phyloP scores from a whole-genome alignment of 2,888 invertebrate genomes.

The Tuta absoluta region DNA sequence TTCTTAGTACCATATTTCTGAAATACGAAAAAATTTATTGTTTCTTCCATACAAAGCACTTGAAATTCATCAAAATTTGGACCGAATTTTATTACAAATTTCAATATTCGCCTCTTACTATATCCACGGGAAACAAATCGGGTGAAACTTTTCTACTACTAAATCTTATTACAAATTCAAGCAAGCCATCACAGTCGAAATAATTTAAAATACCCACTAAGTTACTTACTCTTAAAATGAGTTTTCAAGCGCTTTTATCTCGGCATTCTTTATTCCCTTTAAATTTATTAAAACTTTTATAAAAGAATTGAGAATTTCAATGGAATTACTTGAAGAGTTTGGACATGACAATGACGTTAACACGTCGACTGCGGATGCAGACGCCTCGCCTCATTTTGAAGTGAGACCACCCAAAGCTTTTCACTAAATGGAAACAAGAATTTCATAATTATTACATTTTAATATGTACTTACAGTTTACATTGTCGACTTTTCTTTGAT shows the following conservation, averaged over 20 bases:
- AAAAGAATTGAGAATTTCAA: constrained; percentile 1
- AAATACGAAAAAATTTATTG: too few species aligned
- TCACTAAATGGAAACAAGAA: constrained; percentile 8
- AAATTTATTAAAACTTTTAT: not conserved
- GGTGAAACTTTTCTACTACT: too few species aligned
- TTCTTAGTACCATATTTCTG: too few species aligned
- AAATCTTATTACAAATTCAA: too few species aligned
- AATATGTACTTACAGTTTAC: not conserved
- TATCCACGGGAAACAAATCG: too few species aligned
- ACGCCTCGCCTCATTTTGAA: constrained; percentile 3
- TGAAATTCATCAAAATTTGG: too few species aligned
- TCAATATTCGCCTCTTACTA: too few species aligned
- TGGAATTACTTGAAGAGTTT: not conserved
- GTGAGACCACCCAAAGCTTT: not conserved
- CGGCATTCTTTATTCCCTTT: not conserved
- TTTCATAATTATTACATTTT: not conserved
- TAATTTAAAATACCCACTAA: too few species aligned
- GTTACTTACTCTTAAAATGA: too few species aligned
- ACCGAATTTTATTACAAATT: too few species aligned
- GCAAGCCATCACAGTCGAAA: too few species aligned
- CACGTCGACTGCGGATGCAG: constrained; percentile 2
- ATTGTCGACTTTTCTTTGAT: not conserved
- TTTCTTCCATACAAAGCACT: too few species aligned
- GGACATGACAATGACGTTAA: constrained; percentile 17
- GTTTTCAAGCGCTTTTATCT: not conserved